Base-by-base conservation (phyloP, 2,113 vertebrate species). In the Cichladusa arquata region DNA sequence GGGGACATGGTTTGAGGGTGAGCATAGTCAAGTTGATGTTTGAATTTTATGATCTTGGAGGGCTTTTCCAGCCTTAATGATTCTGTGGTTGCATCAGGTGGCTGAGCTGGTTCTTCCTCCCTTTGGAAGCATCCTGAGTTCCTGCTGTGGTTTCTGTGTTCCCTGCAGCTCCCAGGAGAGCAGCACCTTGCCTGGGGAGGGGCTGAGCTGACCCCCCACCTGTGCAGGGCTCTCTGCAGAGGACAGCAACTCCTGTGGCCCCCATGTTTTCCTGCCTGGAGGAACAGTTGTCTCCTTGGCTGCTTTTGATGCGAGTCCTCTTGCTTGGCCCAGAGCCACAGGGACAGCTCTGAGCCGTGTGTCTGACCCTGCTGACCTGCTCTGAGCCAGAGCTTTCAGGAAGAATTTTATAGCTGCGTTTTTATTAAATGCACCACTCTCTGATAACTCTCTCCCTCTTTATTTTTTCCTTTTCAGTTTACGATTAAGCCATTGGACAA, bases 401-500 rank as follows among this genome's bases (percentile, higher is more conserved):
- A 44, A 64, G 91, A 83, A 62, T 44, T 86, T 93, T 87, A 88
- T 62, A 73, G 78, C 88, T 69, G 61, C 1, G 1, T 83, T 73
- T 69, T 83, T 85, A 48, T 78, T 74, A 96, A 70, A 67, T 65
- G 66, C 48, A n/a, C 66, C 4, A 1, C 51, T 78, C 51, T 69
- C 60, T 90, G 87, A 95, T 95, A 72, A 77, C 91, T 92, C 77
- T 94, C 74, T 44, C 57, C 57, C 86, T 91, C 73, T 82, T 73
- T 79, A 89, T 90, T 90, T 85, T 96, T 81, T 66, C 81, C 93
- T 80, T 97, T 97, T 89, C 96, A 99, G 99, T 99, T 99, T 94
- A 98, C 99, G 19, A 99, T 99, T 96, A 99, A 99, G 96, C 99
- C 99, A 23, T 89, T 99, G 98, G 99, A 99, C 95, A 99, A 99